Conservation (phyloP, 2,888 invertebrate species). For the Lasioglossum malachurum region DNA sequence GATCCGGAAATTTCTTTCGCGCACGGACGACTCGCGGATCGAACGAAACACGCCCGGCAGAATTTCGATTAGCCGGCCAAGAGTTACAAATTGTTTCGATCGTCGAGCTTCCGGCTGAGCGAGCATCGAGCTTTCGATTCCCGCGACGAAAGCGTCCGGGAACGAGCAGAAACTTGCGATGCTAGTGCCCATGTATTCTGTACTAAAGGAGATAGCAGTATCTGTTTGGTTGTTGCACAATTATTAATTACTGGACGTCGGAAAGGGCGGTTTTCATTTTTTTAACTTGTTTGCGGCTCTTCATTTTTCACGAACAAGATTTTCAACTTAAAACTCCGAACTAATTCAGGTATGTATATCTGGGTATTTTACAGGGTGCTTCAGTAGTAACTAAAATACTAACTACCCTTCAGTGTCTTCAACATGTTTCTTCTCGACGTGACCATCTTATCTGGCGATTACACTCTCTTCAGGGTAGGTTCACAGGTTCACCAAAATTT, state of each 20-base stretch:
- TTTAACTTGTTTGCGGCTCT: too few species aligned
- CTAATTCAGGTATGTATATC: too few species aligned
- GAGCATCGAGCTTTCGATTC: conserved; percentile 13
- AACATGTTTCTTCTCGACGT: too few species aligned
- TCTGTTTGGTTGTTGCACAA: too few species aligned
- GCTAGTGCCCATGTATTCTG: not conserved
- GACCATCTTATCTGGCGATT: too few species aligned
- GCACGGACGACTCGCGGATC: conserved; percentile 25
- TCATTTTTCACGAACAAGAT: not conserved
- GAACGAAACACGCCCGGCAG: conserved; percentile 10
- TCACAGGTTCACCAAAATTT: too few species aligned
- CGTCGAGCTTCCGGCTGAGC: conserved; percentile 4
- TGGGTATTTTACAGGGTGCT: too few species aligned
- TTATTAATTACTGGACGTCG: too few species aligned
- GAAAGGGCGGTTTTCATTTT: too few species aligned
- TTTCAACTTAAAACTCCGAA: not conserved
- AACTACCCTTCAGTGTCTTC: too few species aligned
- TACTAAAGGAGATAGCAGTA: too few species aligned
- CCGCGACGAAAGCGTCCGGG: not conserved
- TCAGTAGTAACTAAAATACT: too few species aligned
- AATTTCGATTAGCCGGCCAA: conserved; percentile 23
- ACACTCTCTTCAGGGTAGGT: not conserved
- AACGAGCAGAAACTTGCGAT: not conserved
- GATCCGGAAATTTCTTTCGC: conserved; percentile 12
- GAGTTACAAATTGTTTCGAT: conserved; percentile 12